Evolutionary conservation across 53 echinoderm and acorn worm genomes (phyloP).

Genomic region (Pentamera pediparva): DNA sequence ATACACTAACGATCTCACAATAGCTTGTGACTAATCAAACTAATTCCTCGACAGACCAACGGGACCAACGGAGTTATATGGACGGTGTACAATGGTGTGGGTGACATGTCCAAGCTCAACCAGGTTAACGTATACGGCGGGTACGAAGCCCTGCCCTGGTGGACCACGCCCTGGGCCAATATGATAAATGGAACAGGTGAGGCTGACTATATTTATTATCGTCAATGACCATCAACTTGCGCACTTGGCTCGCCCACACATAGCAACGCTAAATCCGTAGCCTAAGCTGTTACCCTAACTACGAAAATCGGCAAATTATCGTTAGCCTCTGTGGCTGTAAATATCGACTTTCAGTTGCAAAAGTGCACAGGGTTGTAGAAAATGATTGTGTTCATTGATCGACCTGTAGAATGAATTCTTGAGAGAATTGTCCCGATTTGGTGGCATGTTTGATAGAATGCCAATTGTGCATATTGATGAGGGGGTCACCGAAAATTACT

Average conservation of each 20-base stretch:
- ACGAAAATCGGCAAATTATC: background rate
- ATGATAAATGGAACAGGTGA: slow-evolving; percentile 80
- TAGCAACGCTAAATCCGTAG: too few species aligned
- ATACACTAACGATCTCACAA: too few species aligned
- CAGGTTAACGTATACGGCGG: slow-evolving; percentile 44
- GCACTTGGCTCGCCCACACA: too few species aligned
- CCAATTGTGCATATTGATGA: too few species aligned
- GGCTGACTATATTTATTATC: too few species aligned
- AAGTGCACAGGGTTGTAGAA: background rate
- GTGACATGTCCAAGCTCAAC: slow-evolving; percentile 43
- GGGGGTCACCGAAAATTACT: too few species aligned
- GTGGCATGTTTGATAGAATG: background rate
- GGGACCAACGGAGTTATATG: slow-evolving; percentile 35
- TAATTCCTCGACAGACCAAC: slow-evolving; percentile 59
- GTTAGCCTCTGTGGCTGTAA: background rate
- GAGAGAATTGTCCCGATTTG: too few species aligned
- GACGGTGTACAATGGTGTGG: slow-evolving; percentile 51
- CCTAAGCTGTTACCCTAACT: too few species aligned
- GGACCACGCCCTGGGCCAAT: slow-evolving; percentile 60
- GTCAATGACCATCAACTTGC: background rate
- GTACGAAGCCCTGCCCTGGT: slow-evolving; percentile 44
- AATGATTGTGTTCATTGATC: background rate
- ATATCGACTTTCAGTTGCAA: too few species aligned
- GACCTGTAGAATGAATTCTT: too few species aligned
- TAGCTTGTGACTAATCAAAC: too few species aligned